Conservation (phyloP, 2,113 vertebrate genomes). For the Lepidothrix coronata region DNA sequence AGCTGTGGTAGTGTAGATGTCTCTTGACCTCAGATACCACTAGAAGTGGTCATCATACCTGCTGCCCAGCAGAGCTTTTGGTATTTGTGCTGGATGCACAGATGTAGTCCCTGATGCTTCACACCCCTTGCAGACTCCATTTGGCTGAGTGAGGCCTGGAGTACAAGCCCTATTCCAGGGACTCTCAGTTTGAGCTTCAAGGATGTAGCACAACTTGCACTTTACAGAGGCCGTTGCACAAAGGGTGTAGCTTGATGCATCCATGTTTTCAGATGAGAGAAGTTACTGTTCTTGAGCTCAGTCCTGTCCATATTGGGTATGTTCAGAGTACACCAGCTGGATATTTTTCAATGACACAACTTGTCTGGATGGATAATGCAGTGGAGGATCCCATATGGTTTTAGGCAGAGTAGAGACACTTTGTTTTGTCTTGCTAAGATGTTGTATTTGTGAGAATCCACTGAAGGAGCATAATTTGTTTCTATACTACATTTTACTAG, state of each 20-base stretch:
- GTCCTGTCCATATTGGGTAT: background rate
- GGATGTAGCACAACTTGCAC: background rate
- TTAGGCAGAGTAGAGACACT: background rate
- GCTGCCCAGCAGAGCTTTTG: background rate
- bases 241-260: background rate
- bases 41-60: background rate
- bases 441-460: background rate
- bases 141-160: background rate
- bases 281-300: background rate
- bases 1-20: fast-evolving
- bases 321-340: background rate
- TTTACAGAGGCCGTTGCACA: background rate
- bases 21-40: background rate
- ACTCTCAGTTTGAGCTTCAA: background rate
- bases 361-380: background rate
- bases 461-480: background rate
- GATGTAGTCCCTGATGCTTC: fast-evolving
- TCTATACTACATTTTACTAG: background rate
- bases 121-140: background rate
- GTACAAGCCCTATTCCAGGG: background rate
- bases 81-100: background rate
- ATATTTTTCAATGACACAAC: background rate
- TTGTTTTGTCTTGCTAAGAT: background rate
- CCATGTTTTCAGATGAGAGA: background rate
- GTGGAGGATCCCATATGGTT: background rate